phyloP scores from a whole-genome alignment of 2,888 invertebrate species.

The Blastobasis lacticolella region DNA sequence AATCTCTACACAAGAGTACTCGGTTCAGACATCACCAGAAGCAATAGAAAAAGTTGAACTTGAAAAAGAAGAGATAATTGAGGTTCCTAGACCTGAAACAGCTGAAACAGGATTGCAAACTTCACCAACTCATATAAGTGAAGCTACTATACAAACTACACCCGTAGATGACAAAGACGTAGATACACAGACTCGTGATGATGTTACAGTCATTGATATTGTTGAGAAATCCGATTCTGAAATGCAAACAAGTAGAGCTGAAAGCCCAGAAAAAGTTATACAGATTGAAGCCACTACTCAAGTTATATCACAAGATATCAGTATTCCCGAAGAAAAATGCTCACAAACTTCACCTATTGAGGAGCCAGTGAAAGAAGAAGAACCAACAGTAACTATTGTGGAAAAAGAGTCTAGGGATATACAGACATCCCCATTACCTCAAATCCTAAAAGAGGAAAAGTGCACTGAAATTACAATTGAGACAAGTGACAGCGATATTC shows the following conservation, averaged over 20 bases:
- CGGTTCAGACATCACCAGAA: constrained; percentile 76
- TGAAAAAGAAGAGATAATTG: constrained; percentile 40
- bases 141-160: constrained; percentile 77
- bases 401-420: constrained; percentile 65
- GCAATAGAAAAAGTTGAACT: constrained; percentile 46
- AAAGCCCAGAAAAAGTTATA: constrained; percentile 43
- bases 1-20: constrained; percentile 71
- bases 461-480: constrained; percentile 50
- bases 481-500: constrained; percentile 54
- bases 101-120: constrained; percentile 67
- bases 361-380: constrained; percentile 25
- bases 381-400: constrained; percentile 41
- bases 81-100: constrained; percentile 38
- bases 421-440: constrained; percentile 69
- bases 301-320: constrained; percentile 58
- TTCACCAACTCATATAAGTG: constrained; percentile 62
- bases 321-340: constrained; percentile 55
- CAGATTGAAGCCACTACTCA: constrained; percentile 72
- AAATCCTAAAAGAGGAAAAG: constrained; percentile 46
- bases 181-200: constrained; percentile 55
- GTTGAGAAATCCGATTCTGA: constrained; percentile 51
- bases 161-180: constrained; percentile 59
- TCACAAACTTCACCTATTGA: constrained; percentile 61
- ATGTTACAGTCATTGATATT: constrained; percentile 43
- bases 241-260: constrained; percentile 56